Evolutionary conservation across 2,888 invertebrate species (phyloP).

Genomic region (Andrena bicolor): DNA sequence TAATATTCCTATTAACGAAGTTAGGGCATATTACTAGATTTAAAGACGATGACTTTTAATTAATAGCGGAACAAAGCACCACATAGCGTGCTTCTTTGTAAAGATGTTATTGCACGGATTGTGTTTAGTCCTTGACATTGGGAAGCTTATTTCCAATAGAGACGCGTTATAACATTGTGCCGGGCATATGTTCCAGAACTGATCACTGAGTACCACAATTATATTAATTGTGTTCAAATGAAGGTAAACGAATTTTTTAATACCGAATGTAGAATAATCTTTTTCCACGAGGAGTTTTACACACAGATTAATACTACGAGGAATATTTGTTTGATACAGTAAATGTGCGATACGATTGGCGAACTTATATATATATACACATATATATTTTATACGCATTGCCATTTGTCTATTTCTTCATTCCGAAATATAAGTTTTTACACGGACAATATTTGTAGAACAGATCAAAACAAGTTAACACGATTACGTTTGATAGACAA

Average conservation of each 20-base stretch:
- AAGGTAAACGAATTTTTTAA: slow-evolving; percentile 57
- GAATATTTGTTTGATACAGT: slow-evolving; percentile 50
- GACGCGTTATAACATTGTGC: slow-evolving; percentile 52
- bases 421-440: slow-evolving; percentile 53
- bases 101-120: slow-evolving; percentile 74
- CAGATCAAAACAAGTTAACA: neutral
- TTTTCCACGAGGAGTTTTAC: slow-evolving; percentile 49
- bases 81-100: slow-evolving; percentile 60
- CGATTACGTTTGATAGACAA: slow-evolving; percentile 20
- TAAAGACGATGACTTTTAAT: slow-evolving; percentile 67
- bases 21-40: slow-evolving; percentile 73
- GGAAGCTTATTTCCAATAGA: slow-evolving; percentile 47
- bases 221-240: slow-evolving; percentile 60
- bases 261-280: slow-evolving; percentile 46
- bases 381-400: slow-evolving; percentile 51
- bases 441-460: slow-evolving; percentile 41
- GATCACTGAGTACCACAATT: slow-evolving; percentile 56
- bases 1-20: slow-evolving; percentile 82
- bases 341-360: slow-evolving; percentile 59
- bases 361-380: slow-evolving; percentile 24
- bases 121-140: slow-evolving; percentile 36
- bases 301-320: slow-evolving; percentile 45
- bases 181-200: slow-evolving; percentile 64
- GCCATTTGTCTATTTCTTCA: slow-evolving; percentile 36
- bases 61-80: slow-evolving; percentile 51